Conservation (phyloP, 2,888 invertebrate genomes). For the Hesperia comma region DNA sequence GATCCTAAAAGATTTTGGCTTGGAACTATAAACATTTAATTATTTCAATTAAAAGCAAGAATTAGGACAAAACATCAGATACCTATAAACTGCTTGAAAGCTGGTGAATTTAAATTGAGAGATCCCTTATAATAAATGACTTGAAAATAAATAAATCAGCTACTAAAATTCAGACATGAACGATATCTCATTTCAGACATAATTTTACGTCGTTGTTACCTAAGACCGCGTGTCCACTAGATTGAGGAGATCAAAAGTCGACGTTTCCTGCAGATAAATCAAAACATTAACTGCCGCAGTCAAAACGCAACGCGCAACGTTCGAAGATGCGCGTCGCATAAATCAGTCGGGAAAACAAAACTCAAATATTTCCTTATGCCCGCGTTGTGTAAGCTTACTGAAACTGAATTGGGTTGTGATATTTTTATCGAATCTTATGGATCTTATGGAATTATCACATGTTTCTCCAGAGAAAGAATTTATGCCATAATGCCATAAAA, state of each 20-base stretch:
- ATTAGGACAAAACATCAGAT: too few relatives aligned
- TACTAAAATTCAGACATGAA: slow-evolving; percentile 35
- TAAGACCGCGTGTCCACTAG: slow-evolving; percentile 30
- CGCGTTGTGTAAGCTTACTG: slow-evolving; percentile 25
- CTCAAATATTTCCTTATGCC: slow-evolving; percentile 25
- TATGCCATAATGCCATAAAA: not conserved
- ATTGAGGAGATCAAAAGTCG: slow-evolving; percentile 53
- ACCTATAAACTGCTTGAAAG: too few relatives aligned
- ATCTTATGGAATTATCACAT: not conserved
- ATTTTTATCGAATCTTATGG: slow-evolving; percentile 5
- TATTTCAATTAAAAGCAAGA: too few relatives aligned
- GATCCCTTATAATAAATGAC: not conserved
- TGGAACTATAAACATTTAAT: too few relatives aligned
- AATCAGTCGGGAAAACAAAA: slow-evolving; percentile 40
- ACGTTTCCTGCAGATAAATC: slow-evolving; percentile 55
- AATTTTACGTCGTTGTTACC: slow-evolving; percentile 38
- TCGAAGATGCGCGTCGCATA: slow-evolving; percentile 39
- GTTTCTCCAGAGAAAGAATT: not conserved
- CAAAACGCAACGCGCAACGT: slow-evolving; percentile 24
- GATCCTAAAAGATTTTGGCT: too few relatives aligned
- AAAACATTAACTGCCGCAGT: slow-evolving; percentile 45
- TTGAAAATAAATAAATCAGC: not conserved
- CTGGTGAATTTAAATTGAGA: not conserved
- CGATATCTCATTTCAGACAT: slow-evolving; percentile 38
- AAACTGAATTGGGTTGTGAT: slow-evolving; percentile 24